These are phyloP conservation scores for Eupithecia subumbrata DNA, from an alignment of 2,888 invertebrate genomes.

Conservation along the genomic window DNA sequence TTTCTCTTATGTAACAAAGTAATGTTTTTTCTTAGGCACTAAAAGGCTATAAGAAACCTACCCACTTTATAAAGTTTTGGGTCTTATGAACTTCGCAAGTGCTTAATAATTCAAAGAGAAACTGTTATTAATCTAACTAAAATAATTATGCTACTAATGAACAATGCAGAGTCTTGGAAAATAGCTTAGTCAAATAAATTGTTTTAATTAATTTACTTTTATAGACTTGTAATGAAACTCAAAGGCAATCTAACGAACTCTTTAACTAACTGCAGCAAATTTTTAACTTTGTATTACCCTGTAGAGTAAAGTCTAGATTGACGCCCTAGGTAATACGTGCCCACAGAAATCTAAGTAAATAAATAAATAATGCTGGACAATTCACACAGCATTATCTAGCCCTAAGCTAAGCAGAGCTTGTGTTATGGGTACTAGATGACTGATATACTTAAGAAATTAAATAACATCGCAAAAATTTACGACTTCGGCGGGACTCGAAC, in stretches of 20 bases:
- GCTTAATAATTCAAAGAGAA: slow-evolving; percentile 6
- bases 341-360: no score
- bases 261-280: neutral
- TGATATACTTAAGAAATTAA: no score
- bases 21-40: slow-evolving; percentile 26
- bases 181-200: slow-evolving; percentile 5
- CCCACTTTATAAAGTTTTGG: neutral
- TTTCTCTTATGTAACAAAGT: slow-evolving; percentile 27
- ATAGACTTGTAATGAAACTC: neutral
- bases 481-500: no score
- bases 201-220: slow-evolving; percentile 11
- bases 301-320: neutral
- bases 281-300: neutral
- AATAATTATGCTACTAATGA: slow-evolving; percentile 7
- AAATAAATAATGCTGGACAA: no score
- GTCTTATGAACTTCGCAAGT: slow-evolving; percentile 3
- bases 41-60: neutral
- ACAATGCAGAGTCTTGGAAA: slow-evolving; percentile 7
- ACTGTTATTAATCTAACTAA: slow-evolving; percentile 1
- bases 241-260: neutral
- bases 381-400: no score
- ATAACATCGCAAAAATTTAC: no score
- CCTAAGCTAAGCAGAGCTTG: no score
- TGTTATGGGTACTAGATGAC: no score
- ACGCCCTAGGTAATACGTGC: neutral